Evolutionary conservation across 35 echinoderm and acorn worm genomes (phyloP).

Genomic region (Anneissia japonica): DNA sequence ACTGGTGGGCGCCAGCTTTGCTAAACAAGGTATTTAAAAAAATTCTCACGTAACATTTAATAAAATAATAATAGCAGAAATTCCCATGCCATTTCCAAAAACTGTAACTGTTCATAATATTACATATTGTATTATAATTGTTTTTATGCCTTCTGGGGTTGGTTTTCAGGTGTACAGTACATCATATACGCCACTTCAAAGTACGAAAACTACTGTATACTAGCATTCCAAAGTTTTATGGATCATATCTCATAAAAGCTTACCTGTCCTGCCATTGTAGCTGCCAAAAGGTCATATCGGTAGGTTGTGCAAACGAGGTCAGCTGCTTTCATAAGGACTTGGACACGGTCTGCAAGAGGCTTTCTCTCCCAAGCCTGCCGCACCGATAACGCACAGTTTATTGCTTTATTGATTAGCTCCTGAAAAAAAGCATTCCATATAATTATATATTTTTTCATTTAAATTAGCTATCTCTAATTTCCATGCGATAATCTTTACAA

Average conservation of each 20-base stretch:
- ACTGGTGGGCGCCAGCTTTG: no score
- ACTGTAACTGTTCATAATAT: not conserved
- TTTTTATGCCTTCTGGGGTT: not conserved
- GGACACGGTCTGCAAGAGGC: slow-evolving; percentile 71
- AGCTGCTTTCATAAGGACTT: slow-evolving; percentile 81
- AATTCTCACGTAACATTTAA: no score
- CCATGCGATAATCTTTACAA: not conserved
- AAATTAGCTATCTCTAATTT: not conserved
- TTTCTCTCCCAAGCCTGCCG: slow-evolving; percentile 71
- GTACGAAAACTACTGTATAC: not conserved
- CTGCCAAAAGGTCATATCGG: slow-evolving; percentile 63
- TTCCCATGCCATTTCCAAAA: not conserved
- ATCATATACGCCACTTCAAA: not conserved
- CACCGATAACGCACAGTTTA: slow-evolving; percentile 53
- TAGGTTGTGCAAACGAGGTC: slow-evolving; percentile 75
- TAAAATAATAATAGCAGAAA: not conserved
- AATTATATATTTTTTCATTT: not conserved
- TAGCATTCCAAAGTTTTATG: not conserved
- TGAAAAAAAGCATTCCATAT: not conserved
- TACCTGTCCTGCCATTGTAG: slow-evolving; percentile 89
- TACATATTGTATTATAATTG: not conserved
- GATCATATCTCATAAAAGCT: not conserved
- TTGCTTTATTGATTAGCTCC: slow-evolving; percentile 82
- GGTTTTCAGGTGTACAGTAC: not conserved
- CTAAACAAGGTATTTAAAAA: no score